Percentiles rank a stretch among this genome's conserved stretches.
phyloP scores from a whole-genome alignment of 1,140 invertebrate genomes.

The Euwallacea fornicatus region DNA sequence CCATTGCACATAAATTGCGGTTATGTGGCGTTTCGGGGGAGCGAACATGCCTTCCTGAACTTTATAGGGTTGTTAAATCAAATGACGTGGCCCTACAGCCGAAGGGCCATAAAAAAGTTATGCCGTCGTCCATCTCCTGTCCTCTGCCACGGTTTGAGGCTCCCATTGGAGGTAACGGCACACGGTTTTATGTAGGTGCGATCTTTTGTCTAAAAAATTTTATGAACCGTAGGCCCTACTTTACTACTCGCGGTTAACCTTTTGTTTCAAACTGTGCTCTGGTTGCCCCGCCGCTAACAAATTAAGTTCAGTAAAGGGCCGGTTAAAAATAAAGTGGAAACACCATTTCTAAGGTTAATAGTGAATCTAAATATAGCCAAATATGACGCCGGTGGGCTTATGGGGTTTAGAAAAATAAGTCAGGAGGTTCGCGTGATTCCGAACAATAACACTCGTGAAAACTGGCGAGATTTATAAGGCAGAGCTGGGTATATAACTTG shows the following conservation, averaged over 20 bases:
- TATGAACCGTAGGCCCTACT: neutral
- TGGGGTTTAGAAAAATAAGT: constrained; percentile 8
- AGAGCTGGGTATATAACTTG: neutral
- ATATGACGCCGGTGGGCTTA: neutral
- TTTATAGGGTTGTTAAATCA: constrained; percentile 38
- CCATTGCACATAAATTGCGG: constrained; percentile 28
- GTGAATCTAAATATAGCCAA: neutral
- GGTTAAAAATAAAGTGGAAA: too few relatives aligned
- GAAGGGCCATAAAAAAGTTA: constrained; percentile 27
- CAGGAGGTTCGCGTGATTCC: neutral
- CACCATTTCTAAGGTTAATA: too few relatives aligned
- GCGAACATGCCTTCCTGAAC: constrained; percentile 19
- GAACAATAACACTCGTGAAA: neutral
- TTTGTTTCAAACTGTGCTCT: neutral
- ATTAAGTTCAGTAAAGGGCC: too few relatives aligned
- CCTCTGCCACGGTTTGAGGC: neutral
- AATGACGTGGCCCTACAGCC: constrained; percentile 26
- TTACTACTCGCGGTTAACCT: neutral
- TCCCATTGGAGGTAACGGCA: neutral
- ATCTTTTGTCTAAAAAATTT: neutral
- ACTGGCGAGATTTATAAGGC: constrained; percentile 1
- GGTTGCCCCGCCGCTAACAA: too few relatives aligned
- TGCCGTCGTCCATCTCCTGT: neutral
- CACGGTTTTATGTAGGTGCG: neutral
- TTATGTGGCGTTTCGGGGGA: constrained; percentile 10